Base-by-base conservation (phyloP, 1,140 invertebrate species). In the Euura lappo region DNA sequence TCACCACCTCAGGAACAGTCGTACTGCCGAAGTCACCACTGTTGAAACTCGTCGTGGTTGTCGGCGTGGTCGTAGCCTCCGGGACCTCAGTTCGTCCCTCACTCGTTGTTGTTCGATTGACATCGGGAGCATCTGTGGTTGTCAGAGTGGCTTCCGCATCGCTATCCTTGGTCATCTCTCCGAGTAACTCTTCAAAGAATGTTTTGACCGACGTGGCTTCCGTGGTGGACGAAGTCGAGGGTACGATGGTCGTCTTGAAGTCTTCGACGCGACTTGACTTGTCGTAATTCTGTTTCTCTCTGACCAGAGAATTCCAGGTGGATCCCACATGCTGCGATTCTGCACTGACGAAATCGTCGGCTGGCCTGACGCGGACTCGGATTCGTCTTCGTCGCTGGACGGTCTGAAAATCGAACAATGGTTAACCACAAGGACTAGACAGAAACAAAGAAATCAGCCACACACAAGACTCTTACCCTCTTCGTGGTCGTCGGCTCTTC, bases 291-390 rank as follows among this genome's bases (percentile, higher is more conserved):
- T 72, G 70, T 43, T 77, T 77, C 44, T 81, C 78, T 43, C 78
- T 79, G 45, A 79, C 72, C 71, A 87, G 70, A 45, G 76, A 80
- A 66, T 88, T 88, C 2, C 81, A 42, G 0, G 84, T 81, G 6
- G 83, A 84, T 42, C 82, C 80, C 47, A 82, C 82, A 64, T 83
- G 78, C 68, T 88, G 85, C 0, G 84, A 85, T 70, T 88, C 86
- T 0, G 85, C 82, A 1, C 83, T 87, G 0, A 82, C 82, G 42
- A 87, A 85, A 51, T 86, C 83, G 51, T 86, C 85, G 2, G 74
- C 71, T 51, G 86, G 86, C 44, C 84, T 79, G 4, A 87, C 80
- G 2, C 83, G 78, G 11, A 87, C 81, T 44, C 84, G 78, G 3
- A 88, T 81, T 75, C 84, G 78, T 65, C 79, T 79, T 70, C 84